phyloP scores from a whole-genome alignment of 2,113 vertebrate genomes.

The Chionodraco myersi region DNA sequence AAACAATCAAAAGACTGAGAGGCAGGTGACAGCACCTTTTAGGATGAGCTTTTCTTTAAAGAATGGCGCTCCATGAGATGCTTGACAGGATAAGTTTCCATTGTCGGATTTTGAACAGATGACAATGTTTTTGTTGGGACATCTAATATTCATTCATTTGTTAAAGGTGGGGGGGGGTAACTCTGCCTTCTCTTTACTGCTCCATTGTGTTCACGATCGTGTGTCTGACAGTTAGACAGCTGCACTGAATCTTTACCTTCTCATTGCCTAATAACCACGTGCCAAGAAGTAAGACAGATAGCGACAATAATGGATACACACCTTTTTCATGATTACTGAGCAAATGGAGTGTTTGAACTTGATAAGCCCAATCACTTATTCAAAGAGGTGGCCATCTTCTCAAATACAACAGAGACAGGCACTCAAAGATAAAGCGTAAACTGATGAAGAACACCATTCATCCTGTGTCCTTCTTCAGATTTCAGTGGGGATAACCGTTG shows the following conservation, averaged over 20 bases:
- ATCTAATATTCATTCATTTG: conserved; percentile 40
- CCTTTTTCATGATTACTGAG: conserved; percentile 27
- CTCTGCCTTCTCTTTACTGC: conserved; percentile 41
- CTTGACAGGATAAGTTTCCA: conserved; percentile 54
- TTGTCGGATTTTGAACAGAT: conserved; percentile 34
- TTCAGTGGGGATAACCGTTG: too few species aligned
- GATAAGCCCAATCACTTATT: conserved; percentile 6
- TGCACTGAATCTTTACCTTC: conserved; percentile 48
- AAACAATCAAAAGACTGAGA: conserved; percentile 69
- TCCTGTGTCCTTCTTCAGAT: too few species aligned
- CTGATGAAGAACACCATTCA: too few species aligned
- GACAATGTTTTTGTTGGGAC: conserved; percentile 22
- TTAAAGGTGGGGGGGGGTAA: conserved; percentile 31
- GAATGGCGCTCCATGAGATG: conserved; percentile 45
- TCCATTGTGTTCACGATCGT: conserved; percentile 57
- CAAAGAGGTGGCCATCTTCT: conserved; percentile 18
- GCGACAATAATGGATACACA: conserved; percentile 48
- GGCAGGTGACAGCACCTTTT: conserved; percentile 67
- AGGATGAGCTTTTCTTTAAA: conserved; percentile 59
- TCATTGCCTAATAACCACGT: conserved; percentile 57
- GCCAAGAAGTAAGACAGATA: conserved; percentile 48
- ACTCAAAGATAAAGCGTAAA: neutral
- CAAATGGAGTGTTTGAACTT: conserved; percentile 45
- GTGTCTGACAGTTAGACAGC: conserved; percentile 67
- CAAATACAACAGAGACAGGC: neutral